These are phyloP conservation scores for Beaufortia kweichowensis DNA, from an alignment of 2,113 vertebrate genomes.

Conservation along the genomic window DNA sequence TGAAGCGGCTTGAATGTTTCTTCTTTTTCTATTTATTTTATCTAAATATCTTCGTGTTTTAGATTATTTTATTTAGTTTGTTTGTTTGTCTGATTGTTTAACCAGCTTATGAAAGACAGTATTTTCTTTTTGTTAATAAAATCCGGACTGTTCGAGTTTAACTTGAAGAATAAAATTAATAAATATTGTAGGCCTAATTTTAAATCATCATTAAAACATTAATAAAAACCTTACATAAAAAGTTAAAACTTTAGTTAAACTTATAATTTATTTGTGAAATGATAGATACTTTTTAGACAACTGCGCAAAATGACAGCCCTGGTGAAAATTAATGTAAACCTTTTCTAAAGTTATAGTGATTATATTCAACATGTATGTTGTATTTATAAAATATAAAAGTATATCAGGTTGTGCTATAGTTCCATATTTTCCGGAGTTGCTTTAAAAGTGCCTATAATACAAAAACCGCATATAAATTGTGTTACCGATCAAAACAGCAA, in stretches of 20 bases:
- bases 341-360: not conserved
- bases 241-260: not conserved
- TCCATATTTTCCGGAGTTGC: not conserved
- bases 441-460: not conserved
- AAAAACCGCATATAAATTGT: conserved; percentile 2
- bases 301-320: not conserved
- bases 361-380: not conserved
- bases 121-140: not conserved
- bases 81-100: not conserved
- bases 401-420: not conserved
- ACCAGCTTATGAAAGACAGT: not conserved
- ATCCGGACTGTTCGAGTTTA: not conserved
- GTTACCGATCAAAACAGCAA: not conserved
- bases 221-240: no score
- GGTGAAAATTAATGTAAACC: not conserved
- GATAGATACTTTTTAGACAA: not conserved
- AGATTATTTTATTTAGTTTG: not conserved
- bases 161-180: not conserved
- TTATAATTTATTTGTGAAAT: not conserved
- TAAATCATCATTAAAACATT: not conserved
- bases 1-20: not conserved
- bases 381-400: not conserved
- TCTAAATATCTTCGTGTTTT: not conserved
- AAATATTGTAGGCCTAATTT: not conserved
- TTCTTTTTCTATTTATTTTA: not conserved